phyloP scores from a whole-genome alignment of 2,113 vertebrate genomes.

The Cyanistes caeruleus region DNA sequence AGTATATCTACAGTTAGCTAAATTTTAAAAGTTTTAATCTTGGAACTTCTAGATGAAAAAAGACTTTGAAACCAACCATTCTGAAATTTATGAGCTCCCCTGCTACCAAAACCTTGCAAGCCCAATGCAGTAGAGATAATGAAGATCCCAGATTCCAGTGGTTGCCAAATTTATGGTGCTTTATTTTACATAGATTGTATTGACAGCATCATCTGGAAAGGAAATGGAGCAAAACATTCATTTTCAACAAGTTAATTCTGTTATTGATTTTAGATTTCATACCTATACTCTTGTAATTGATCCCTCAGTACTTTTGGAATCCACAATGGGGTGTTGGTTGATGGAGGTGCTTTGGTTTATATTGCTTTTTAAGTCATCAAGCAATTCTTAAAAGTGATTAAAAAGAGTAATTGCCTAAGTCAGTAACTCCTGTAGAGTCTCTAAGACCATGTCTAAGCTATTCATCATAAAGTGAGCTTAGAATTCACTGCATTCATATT shows the following conservation, averaged over 20 bases:
- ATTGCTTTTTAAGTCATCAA: not conserved
- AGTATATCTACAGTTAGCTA: not conserved
- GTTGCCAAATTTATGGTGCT: not conserved
- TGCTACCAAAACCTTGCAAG: not conserved
- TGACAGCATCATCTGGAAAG: not conserved
- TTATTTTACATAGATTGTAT: not conserved
- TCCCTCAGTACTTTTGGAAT: not conserved
- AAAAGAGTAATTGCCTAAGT: not conserved
- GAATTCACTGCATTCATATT: not conserved
- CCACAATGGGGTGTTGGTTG: fast-evolving
- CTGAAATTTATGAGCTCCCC: not conserved
- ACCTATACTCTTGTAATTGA: not conserved
- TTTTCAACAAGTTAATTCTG: not conserved
- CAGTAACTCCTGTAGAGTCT: not conserved
- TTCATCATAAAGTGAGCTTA: not conserved
- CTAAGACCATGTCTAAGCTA: not conserved
- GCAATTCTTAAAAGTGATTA: not conserved
- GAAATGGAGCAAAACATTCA: not conserved
- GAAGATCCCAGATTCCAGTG: not conserved
- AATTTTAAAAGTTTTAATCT: not conserved
- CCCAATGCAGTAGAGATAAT: not conserved
- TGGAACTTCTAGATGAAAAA: not conserved
- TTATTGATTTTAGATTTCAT: not conserved
- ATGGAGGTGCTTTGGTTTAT: not conserved
- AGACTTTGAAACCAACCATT: not conserved